Evolutionary conservation across 1,140 invertebrate species (phyloP), one percentile per base, ranked within the genome.

Genomic region (Lysiphlebus fabarum): DNA sequence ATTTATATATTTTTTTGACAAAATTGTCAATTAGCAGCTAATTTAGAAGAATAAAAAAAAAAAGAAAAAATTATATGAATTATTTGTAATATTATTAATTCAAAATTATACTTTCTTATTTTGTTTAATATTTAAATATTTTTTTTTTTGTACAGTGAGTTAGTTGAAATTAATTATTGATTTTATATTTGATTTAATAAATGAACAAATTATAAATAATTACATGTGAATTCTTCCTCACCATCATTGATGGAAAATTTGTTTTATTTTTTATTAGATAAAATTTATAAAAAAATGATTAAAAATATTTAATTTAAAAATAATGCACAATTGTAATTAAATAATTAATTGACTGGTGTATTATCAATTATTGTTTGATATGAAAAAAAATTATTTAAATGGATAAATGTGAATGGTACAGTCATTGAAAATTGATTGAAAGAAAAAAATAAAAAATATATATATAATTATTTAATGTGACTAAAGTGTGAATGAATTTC

Each of bases 101-200:
- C 51, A 50, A 36, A 53, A 44, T 49, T 48, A 47, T 44, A 43
- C 40, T 62, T 49, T 26, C 51, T 62, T 59, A 33, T 50, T 57
- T 61, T 44, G 8, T 55, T 51, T 61, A 26, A 26, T 12, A 12
- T 37, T 17, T 2, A 9, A 45, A 8, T n/a, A 11, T 45, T 38
- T 41, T 63, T 67, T 66, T 67, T 63, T 67, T 66, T 67, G 64
- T 67, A 67, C 60, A 66, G 62, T 61, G 53, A 65, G 65, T 64
- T 67, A 62, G 61, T 61, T 61, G 49, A 65, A 61, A 59, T 65
- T 33, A 33, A 26, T 2, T 26, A 26, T 26, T 26, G n/a, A n/a
- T n/a, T n/a, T n/a, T n/a, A n/a, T n/a, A 26, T 1, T 26, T 26
- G 17, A 26, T 26, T 26, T 26, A n/a, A n/a, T n/a, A 26, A 26